Base-by-base conservation (phyloP, 2,888 invertebrate species). In the Athalia circularis region DNA sequence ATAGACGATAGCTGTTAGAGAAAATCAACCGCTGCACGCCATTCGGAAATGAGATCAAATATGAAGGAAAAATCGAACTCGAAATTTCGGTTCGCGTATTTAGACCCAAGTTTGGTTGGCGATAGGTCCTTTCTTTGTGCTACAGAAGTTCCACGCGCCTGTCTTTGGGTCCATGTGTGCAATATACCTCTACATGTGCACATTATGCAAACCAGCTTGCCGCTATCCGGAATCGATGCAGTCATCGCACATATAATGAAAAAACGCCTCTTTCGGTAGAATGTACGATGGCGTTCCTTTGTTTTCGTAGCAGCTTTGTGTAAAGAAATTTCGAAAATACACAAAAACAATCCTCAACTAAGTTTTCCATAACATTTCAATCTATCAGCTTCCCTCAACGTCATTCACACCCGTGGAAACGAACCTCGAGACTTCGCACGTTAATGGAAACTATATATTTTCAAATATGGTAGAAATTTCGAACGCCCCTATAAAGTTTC, bases 91-190 rank as follows among this genome's bases (percentile, higher is more conserved):
- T 29, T 29, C 2, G 29, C 29, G 29, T 50, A 48, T 29, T 29
- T 4, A 54, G 68, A 50, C 43, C 52, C n/a, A 68, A 52, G 52
- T 68, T 68, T 52, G 8, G 7, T 52, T 67, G 15, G 67, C 67
- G 67, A 50, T 67, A 67, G 68, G 5, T 68, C 29, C 29, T 29
- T 29, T 68, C 68, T 9, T 68, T 68, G 68, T 68, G 52, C 52
- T 6, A 13, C 29, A 68, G 29, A 29, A 29, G 29, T 29, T 29
- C 29, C 29, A 29, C 29, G 29, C 29, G 0, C 0, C 29, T 50
- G 59, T 7, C 5, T 9, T 6, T 29, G 68, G 5, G 50, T 68
- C 68, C 52, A 68, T 52, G 29, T 15, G 52, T 11, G 52, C 29
- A 52, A 52, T 29, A 52, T 52, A 52, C 11, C 15, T 29, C 15